Base-by-base conservation (phyloP, 2,888 invertebrate genomes). In the Cistogaster globosa region DNA sequence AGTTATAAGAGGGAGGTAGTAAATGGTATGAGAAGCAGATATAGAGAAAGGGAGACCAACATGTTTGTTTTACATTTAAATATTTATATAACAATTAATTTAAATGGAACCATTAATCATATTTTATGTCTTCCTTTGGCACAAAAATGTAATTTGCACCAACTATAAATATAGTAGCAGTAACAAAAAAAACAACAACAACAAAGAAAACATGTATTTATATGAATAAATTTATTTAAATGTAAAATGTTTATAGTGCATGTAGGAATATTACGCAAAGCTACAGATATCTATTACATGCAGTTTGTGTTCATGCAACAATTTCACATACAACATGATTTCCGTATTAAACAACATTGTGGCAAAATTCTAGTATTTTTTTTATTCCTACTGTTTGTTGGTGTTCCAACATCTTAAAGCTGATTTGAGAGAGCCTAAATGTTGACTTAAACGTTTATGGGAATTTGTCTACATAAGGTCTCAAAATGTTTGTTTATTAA, bases 51-150 rank as follows among this genome's bases (percentile, higher is more conserved):
- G 42, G 55, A 42, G 26, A 45, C 51, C 22, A 62, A 48, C 36
- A 71, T 36, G 79, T 63, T 18, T 38, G 71, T 71, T 79, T 51
- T 48, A 72, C 58, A 78, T 82, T 85, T 78, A 85, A 85, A 85
- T 85, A 85, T 85, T 85, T 85, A 85, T 82, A 82, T 67, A 79
- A 85, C 82, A 85, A 85, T 85, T 85, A 85, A 85, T 85, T 85
- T 85, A 85, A 85, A 85, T 82, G 82, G 75, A 82, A 78, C 85
- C 78, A 85, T 85, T 85, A 85, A 85, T 85, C 85, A 85, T 85
- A 85, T 85, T 85, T 85, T 82, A 85, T 85, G 82, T 82, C 82
- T 85, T 85, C 82, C 82, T 82, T 82, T 85, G 60, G 75, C 75
- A 79, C 75, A 63, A 75, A 78, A 82, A 82, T 85, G 82, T 85